Evolutionary conservation across 2,797 vertebrate species (phyloP).

Genomic region (Heliangelus exortis): DNA sequence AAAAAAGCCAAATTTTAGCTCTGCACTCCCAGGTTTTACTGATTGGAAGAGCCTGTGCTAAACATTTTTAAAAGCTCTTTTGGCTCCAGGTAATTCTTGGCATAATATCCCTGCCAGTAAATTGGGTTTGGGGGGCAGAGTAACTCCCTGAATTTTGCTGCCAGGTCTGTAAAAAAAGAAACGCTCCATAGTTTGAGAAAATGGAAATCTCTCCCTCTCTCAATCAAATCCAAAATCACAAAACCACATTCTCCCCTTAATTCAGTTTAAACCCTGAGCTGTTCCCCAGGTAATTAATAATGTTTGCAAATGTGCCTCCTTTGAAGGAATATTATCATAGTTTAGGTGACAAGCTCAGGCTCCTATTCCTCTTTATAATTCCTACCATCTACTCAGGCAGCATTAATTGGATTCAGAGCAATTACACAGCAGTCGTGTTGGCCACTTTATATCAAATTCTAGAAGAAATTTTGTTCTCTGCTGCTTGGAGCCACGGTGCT

Average conservation of each 20-base stretch:
- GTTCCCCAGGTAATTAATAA: conserved; percentile 34
- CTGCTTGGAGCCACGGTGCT: fast-evolving
- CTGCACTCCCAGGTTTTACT: background rate
- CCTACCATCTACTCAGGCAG: conserved; percentile 31
- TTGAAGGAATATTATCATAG: conserved; percentile 26
- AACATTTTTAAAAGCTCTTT: conserved; percentile 45
- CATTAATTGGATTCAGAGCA: conserved; percentile 53
- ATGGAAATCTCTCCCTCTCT: background rate
- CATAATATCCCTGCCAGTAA: conserved; percentile 40
- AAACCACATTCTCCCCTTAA: background rate
- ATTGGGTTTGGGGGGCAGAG: background rate
- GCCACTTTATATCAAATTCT: conserved; percentile 33
- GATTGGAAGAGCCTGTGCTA: conserved; percentile 28
- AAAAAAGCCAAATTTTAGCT: background rate
- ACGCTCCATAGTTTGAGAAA: background rate
- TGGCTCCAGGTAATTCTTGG: conserved; percentile 57
- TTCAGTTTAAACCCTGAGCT: conserved; percentile 1
- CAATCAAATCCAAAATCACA: background rate
- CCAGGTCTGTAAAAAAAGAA: background rate
- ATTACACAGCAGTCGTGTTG: conserved; percentile 35
- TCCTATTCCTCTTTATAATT: conserved; percentile 50
- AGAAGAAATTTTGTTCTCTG: background rate
- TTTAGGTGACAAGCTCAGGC: conserved; percentile 14
- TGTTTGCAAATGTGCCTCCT: conserved; percentile 18
- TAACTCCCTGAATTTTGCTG: conserved; percentile 15